These are phyloP conservation scores for Drosophila emarginata DNA, from an alignment of 2,888 invertebrate genomes.

Conservation along the genomic window DNA sequence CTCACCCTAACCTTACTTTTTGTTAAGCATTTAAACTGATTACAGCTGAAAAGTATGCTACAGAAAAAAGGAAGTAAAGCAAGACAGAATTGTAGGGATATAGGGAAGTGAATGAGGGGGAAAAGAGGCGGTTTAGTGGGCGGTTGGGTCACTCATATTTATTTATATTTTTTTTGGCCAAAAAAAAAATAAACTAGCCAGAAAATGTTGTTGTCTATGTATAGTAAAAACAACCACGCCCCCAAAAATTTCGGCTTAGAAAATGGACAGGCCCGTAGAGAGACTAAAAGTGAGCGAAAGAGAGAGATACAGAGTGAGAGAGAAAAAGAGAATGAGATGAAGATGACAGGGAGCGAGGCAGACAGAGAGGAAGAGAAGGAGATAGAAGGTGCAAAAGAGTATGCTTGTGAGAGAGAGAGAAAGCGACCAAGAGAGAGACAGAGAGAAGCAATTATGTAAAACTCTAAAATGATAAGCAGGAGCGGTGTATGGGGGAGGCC, in stretches of 20 bases:
- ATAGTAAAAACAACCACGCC: slow-evolving; percentile 45
- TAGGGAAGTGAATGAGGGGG: slow-evolving; percentile 7
- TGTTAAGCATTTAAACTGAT: slow-evolving; percentile 74
- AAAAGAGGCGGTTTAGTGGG: background rate
- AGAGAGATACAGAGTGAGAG: background rate
- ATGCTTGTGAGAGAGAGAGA: background rate
- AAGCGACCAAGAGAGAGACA: slow-evolving; percentile 30
- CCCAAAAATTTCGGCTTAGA: slow-evolving; percentile 46
- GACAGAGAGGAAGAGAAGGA: background rate
- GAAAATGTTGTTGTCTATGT: slow-evolving; percentile 30
- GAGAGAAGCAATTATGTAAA: slow-evolving; percentile 62
- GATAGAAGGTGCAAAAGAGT: background rate
- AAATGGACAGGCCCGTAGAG: slow-evolving; percentile 43
- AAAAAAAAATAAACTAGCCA: slow-evolving; percentile 3
- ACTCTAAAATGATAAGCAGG: slow-evolving; percentile 73
- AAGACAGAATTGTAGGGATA: background rate
- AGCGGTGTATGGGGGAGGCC: slow-evolving; percentile 52
- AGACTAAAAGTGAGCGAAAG: background rate
- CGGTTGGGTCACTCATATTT: slow-evolving; percentile 61
- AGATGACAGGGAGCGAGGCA: background rate
- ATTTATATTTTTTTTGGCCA: slow-evolving; percentile 62
- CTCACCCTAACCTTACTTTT: slow-evolving; percentile 31
- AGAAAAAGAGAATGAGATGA: background rate
- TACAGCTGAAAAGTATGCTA: slow-evolving; percentile 73
- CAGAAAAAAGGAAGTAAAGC: slow-evolving; percentile 29